A percentile compares a stretch with the other conserved stretches of the same genome.
Conservation (phyloP, 2,113 vertebrate genomes). For the Bujurquina vittata region DNA sequence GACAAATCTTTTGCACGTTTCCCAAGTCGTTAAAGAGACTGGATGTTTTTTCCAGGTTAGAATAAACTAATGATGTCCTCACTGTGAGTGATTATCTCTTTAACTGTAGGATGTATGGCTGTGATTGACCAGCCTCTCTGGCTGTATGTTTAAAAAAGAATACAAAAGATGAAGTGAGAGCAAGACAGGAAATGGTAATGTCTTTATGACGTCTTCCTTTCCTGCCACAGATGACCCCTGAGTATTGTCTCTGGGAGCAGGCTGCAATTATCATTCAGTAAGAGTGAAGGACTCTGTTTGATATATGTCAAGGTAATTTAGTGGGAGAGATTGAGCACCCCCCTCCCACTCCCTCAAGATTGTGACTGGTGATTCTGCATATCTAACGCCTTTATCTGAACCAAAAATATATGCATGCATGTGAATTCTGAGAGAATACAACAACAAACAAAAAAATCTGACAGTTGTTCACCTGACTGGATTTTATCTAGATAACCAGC, state of each 20-base stretch:
- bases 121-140: not conserved
- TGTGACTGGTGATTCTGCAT: constrained; percentile 27
- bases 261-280: constrained; percentile 75
- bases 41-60: no score
- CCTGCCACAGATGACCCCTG: constrained; percentile 57
- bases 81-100: not conserved
- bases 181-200: not conserved
- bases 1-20: no score
- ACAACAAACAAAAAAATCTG: not conserved
- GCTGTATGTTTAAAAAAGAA: constrained; percentile 2
- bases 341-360: constrained; percentile 10
- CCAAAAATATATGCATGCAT: not conserved
- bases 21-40: no score
- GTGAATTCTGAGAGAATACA: not conserved
- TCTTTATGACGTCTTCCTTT: constrained; percentile 43
- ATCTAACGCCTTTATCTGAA: not conserved
- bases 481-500: no score
- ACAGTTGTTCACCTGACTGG: constrained; percentile 16
- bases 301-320: constrained; percentile 79
- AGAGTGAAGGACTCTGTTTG: constrained; percentile 73
- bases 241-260: constrained; percentile 65
- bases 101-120: not conserved
- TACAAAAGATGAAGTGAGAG: not conserved
- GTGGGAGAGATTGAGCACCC: constrained; percentile 72
- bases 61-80: no score